Base-by-base conservation (phyloP, 2,797 vertebrate genomes). In the Siniperca obscura region DNA sequence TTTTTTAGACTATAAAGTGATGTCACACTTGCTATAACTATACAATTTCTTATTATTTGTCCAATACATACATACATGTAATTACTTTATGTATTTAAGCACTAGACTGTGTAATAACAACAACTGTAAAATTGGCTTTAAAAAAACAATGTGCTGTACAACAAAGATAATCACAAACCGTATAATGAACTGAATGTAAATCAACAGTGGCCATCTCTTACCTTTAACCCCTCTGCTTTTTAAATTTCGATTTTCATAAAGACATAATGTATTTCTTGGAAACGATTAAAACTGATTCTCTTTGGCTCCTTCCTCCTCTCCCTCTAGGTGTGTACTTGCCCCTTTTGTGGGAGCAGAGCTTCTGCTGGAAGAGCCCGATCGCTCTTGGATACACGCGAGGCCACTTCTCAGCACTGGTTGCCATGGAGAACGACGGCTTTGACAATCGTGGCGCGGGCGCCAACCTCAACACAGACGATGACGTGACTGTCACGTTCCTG, bases 321-420 rank as follows among this genome's bases (percentile, higher is more conserved):
- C 25, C 48, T 73, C 0, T 1, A 99, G 98, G 98, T 82, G 98
- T 99, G 65, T 99, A 99, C 88, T 90, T 99, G 92, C 98, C 98
- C 84, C 97, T 99, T 86, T 87, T 99, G 91, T 99, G 98, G 98
- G 98, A 99, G 95, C 98, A 98, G 94, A 99, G 98, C 89, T 99
- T 99, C 92, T 99, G 98, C 93, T 99, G 98, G 98, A 99, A 99
- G 89, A 99, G 98, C 91, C 98, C 98, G 13, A 99, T 99, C 36
- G 98, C 98, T 85, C 96, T 99, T 95, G 98, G 98, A 83, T 99
- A 99, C 93, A 99, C 98, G 0, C 95, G 98, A 86, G 98, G 98
- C 85, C 98, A 99, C 93, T 99, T 99, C 94, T 99, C 98, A 10
- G 98, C 98, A 55, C 95, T 99, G 95, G 98, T 99, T 77, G 98